Base-by-base conservation (phyloP, 1,140 invertebrate genomes). In the Scaptomyza graminum region DNA sequence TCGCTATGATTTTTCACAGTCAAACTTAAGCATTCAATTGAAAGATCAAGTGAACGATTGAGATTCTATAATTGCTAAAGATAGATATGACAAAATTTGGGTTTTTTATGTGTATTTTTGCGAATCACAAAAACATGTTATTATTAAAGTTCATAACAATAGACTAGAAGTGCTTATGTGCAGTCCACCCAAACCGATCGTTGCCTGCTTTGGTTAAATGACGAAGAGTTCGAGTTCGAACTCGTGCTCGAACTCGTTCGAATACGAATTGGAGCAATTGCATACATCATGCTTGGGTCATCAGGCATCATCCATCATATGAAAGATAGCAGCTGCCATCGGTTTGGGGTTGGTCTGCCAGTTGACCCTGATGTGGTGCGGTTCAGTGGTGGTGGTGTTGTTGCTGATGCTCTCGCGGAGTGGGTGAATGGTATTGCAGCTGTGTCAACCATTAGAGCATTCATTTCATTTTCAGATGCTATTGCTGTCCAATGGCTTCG, bases 391-490 rank as follows among this genome's bases (percentile, higher is more conserved):
- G 25, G 16, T 34, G 31, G 7, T 9, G 31, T 9, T 8, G 31
- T 9, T 34, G 7, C 7, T 9, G 6, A 6, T 28, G 25, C 25
- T 28, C 2, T 6, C 5, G 13, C 5, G 15, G 4, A 22, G 9
- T 9, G 22, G 11, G 18, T 7, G 3, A 2, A 18, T 7, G 6
- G 9, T 13, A 11, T n/a, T 39, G 15, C 34, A 54, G 18, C 22
- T 9, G 39, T 22, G 18, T 13, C 13, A 13, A 18, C 31, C 66
- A 47, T 55, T 63, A 50, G 22, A 43, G 22, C 34, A 54, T 54
- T 62, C 50, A 63, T 54, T 69, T 54, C 47, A 62, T 15, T 28
- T 41, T 9, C 51, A 41, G 11, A 7, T 37, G 25, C 15, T 46
- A 15, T 9, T 46, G 61, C 34, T 41, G 59, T 47, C 44, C 28